These are phyloP conservation scores for Ramazzottius varieornatus DNA, from an alignment of 2,888 invertebrate genomes.

Conservation along the genomic window DNA sequence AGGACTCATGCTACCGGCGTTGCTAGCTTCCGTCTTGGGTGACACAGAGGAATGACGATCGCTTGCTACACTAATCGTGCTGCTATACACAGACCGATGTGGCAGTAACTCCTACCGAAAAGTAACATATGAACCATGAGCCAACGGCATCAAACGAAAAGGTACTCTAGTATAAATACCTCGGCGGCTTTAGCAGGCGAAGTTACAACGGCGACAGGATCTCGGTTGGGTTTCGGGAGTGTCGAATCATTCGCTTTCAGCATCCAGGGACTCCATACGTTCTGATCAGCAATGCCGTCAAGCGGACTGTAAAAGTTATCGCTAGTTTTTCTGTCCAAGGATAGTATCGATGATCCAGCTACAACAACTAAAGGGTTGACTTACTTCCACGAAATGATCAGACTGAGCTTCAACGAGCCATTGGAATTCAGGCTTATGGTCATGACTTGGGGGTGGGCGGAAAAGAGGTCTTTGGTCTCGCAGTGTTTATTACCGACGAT, in stretches of 20 bases:
- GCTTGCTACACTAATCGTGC: not conserved
- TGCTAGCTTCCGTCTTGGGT: not conserved
- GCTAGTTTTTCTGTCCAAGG: no score
- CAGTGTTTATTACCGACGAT: constrained; percentile 29
- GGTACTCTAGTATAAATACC: no score
- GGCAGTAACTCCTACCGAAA: not conserved
- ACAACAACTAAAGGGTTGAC: no score
- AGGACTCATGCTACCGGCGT: not conserved
- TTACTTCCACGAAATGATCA: constrained; percentile 32
- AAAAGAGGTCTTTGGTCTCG: constrained; percentile 31
- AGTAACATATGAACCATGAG: no score
- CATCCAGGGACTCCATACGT: constrained; percentile 15
- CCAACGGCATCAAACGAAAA: no score
- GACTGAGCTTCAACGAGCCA: constrained; percentile 31
- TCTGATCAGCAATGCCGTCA: constrained; percentile 20
- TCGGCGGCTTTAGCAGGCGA: no score
- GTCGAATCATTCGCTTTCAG: no score
- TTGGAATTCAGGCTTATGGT: constrained; percentile 31
- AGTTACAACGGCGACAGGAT: no score
- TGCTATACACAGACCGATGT: not conserved
- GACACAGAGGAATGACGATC: not conserved
- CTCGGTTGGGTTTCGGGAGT: no score
- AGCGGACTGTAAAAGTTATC: constrained; percentile 17
- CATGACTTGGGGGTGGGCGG: constrained; percentile 31
- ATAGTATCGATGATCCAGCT: no score